Evolutionary conservation across 2,888 invertebrate genomes (phyloP), one percentile per base, ranked within the genome.

Genomic region (Boloria selene): DNA sequence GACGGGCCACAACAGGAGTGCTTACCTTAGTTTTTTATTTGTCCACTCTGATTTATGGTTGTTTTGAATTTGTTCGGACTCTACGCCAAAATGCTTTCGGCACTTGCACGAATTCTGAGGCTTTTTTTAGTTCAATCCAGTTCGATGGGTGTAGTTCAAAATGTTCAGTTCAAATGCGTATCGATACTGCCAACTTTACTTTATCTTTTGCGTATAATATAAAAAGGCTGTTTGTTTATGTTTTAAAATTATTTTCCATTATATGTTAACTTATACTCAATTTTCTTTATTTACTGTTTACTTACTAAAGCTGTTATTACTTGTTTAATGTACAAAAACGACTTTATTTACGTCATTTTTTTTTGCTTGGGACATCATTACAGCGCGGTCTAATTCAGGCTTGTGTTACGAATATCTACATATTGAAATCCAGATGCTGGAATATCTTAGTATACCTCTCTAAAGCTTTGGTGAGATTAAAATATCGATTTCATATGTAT

Each of bases 11-110:
- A 88, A 87, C 90, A 87, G 90, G 88, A 87, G 85, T 89, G 90
- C 91, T 90, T 90, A 92, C 91, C 91, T 91, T 88, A 81, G 85
- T 91, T 90, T 88, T 92, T 91, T 92, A 90, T 90, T 91, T 91
- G 88, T 90, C 78, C 78, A 72, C 76, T 71, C 83, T 88, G 91
- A 92, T 91, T 90, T 92, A 92, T 90, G 80, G 82, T 76, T 89
- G 90, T 90, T 90, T 85, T 85, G 90, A 89, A 89, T 89, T 89
- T 89, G 88, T 85, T 85, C 79, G 80, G 75, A 69, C 76, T 73
- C 75, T 78, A 81, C 82, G 87, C 87, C 87, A 88, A 88, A 86
- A 86, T 80, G 88, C 82, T 83, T 84, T 84, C 85, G 83, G 82
- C 85, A 82, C 80, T 81, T 74, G 72, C 79, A 80, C 84, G 84